Conservation (phyloP, 2,113 vertebrate genomes). For the Mesoclemmys tuberculata region DNA sequence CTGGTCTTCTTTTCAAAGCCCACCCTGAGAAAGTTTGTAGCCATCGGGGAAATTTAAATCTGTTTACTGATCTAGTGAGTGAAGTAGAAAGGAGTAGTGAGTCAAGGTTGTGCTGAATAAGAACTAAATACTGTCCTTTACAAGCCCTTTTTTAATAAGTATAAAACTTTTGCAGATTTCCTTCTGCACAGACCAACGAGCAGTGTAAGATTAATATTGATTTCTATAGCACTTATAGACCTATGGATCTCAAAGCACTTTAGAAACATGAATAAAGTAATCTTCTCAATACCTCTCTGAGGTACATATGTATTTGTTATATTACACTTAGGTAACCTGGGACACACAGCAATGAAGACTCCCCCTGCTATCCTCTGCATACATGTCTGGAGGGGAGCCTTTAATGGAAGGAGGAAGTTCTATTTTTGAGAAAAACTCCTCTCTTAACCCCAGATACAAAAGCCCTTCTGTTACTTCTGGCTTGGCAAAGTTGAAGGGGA, state of each 20-base stretch:
- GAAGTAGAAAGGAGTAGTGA: neutral
- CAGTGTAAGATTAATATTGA: neutral
- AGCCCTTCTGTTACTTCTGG: neutral
- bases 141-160: rapidly evolving
- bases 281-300: neutral
- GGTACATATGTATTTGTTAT: neutral
- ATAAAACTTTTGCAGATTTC: neutral
- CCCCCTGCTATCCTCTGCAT: neutral
- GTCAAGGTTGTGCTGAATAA: neutral
- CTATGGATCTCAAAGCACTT: neutral
- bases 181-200: neutral
- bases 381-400: rapidly evolving
- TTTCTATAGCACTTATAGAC: rapidly evolving
- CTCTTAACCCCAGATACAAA: neutral
- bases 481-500: neutral
- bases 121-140: neutral
- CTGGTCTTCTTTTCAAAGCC: slow-evolving; percentile 34
- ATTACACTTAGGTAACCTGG: neutral
- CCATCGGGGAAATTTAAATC: neutral
- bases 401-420: neutral
- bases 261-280: neutral
- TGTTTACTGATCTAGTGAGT: neutral
- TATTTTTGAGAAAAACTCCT: neutral
- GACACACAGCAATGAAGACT: rapidly evolving
- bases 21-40: slow-evolving; percentile 41